These are phyloP conservation scores for Phortica okadai DNA, from an alignment of 2,888 invertebrate genomes.

Conservation along the genomic window DNA sequence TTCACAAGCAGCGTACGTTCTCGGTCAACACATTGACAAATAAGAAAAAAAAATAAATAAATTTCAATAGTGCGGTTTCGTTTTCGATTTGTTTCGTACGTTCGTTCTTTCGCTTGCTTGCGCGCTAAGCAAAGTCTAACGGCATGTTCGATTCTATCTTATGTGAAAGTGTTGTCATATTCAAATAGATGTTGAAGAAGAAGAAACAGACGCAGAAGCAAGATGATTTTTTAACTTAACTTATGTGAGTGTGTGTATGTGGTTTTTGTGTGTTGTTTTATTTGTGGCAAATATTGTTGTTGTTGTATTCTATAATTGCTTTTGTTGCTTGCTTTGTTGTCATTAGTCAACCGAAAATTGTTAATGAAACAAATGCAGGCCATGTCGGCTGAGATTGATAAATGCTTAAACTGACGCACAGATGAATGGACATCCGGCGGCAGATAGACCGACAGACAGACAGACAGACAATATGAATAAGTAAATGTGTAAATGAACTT, in stretches of 20 bases:
- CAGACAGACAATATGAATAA: neutral
- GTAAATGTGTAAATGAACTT: too few relatives aligned
- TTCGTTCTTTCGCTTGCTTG: conserved; percentile 15
- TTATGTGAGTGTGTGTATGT: neutral
- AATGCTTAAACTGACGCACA: neutral
- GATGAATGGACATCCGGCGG: neutral
- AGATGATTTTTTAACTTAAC: too few relatives aligned
- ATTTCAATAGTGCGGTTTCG: conserved; percentile 39
- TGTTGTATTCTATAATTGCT: neutral
- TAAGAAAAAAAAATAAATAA: too few relatives aligned
- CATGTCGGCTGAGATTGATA: neutral
- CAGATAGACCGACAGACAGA: neutral
- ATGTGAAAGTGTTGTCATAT: conserved; percentile 47
- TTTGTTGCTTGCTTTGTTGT: neutral
- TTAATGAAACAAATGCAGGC: neutral
- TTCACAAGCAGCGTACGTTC: conserved; percentile 54
- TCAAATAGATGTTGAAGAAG: conserved; percentile 1
- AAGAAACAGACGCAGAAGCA: conserved; percentile 25
- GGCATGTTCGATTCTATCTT: neutral
- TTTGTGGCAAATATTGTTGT: neutral
- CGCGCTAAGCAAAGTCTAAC: neutral
- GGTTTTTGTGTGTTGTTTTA: neutral
- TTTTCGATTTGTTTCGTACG: conserved; percentile 47
- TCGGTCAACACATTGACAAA: neutral
- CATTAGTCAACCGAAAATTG: neutral